These are phyloP conservation scores for Ametastegia equiseti DNA, from an alignment of 2,888 invertebrate species.

Conservation along the genomic window DNA sequence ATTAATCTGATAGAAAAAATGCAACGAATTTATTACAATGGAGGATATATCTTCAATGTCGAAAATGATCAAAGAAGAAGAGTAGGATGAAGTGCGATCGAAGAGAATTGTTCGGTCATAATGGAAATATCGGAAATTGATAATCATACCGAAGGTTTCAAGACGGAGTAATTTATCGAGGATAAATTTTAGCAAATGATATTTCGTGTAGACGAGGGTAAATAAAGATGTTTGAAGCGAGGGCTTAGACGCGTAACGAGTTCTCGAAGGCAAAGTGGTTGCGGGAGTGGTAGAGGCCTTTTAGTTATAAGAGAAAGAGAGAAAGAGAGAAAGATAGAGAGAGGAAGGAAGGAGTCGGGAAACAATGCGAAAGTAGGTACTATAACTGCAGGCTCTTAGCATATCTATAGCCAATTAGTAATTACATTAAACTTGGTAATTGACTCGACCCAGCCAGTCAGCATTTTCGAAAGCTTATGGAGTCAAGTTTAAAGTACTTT, in stretches of 20 bases:
- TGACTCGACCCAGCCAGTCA: slow-evolving; percentile 19
- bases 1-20: no score
- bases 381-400: slow-evolving; percentile 40
- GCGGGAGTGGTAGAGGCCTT: slow-evolving; percentile 7
- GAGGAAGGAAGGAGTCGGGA: background rate
- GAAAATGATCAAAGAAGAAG: no score
- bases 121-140: no score
- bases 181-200: background rate
- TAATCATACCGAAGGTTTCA: no score
- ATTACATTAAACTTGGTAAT: slow-evolving; percentile 43
- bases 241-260: slow-evolving; percentile 12
- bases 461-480: slow-evolving; percentile 33
- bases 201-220: background rate
- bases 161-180: background rate
- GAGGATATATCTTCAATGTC: no score
- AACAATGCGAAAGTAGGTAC: slow-evolving; percentile 41
- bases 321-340: no score
- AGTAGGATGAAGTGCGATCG: no score
- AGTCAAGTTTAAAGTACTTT: slow-evolving; percentile 21
- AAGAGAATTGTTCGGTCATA: no score
- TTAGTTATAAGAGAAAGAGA: no score
- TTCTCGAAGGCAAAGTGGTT: slow-evolving; percentile 32
- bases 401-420: slow-evolving; percentile 41
- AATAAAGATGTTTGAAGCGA: slow-evolving; percentile 18
- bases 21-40: no score